These are phyloP conservation scores for Strigops habroptila DNA, from an alignment of 2,113 vertebrate genomes.

Conservation along the genomic window DNA sequence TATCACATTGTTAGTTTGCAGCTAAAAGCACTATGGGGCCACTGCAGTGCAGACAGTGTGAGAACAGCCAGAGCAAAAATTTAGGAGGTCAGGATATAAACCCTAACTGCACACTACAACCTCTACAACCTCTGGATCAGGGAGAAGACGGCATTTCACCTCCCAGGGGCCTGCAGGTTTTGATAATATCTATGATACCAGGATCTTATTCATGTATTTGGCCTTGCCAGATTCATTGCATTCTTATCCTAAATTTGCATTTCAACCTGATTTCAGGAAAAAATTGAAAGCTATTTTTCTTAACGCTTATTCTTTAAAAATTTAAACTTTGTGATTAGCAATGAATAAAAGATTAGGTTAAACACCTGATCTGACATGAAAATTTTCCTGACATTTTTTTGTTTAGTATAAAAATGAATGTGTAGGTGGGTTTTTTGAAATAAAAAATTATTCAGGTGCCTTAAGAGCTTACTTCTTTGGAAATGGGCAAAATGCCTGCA, in stretches of 20 bases:
- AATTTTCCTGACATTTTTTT: neutral
- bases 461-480: neutral
- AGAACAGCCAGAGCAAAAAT: neutral
- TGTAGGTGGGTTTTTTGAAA: neutral
- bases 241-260: neutral
- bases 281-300: neutral
- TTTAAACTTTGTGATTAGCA: neutral
- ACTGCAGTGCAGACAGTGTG: accelerated
- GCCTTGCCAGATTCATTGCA: neutral
- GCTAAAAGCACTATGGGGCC: neutral
- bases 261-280: neutral
- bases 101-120: neutral
- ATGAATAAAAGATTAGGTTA: neutral
- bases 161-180: neutral
- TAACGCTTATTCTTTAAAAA: neutral
- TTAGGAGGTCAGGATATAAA: neutral
- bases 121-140: neutral
- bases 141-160: neutral
- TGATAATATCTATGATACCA: neutral
- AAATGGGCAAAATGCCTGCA: neutral
- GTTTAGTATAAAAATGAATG: neutral
- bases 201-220: neutral
- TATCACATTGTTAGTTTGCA: accelerated
- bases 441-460: neutral
- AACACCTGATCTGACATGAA: neutral